Evolutionary conservation across 2,888 invertebrate species (phyloP).

Genomic region (Cephus runcator): DNA sequence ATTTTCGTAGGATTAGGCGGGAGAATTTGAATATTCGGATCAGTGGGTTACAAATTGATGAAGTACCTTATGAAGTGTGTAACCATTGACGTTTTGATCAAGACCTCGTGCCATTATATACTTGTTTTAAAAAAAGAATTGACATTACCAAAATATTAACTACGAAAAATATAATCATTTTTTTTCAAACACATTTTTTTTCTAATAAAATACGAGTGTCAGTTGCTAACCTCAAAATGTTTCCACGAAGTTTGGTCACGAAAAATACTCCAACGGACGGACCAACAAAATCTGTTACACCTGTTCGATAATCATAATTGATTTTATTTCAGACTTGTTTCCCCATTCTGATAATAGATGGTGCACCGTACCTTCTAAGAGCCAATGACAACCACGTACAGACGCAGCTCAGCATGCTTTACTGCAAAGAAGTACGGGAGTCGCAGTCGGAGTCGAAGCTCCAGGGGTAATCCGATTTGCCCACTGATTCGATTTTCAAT

Average conservation of each 20-base stretch:
- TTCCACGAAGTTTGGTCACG: not conserved
- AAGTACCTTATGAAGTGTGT: not conserved
- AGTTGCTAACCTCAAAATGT: not conserved
- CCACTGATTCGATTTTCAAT: conserved; percentile 56
- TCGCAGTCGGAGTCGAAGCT: conserved; percentile 36
- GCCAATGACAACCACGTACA: conserved; percentile 12
- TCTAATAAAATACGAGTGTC: not conserved
- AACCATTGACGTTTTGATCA: not conserved
- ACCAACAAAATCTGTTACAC: conserved; percentile 18
- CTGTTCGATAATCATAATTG: conserved; percentile 31
- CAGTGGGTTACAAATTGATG: not conserved
- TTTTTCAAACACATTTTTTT: not conserved
- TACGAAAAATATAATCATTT: not conserved
- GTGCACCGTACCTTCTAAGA: not conserved
- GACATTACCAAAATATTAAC: too few species aligned
- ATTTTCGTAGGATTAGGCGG: conserved; percentile 3
- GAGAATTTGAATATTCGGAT: conserved; percentile 3
- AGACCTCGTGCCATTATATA: not conserved
- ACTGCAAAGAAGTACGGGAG: conserved; percentile 20
- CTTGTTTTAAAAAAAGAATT: not conserved
- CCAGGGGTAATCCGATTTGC: conserved; percentile 51
- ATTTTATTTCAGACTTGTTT: conserved; percentile 35
- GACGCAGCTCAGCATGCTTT: conserved; percentile 26
- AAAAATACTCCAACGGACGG: not conserved
- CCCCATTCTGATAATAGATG: not conserved